Evolutionary conservation across 2,888 invertebrate genomes (phyloP), one percentile per base, ranked within the genome.

Genomic region (Alviniconcha strummeri): DNA sequence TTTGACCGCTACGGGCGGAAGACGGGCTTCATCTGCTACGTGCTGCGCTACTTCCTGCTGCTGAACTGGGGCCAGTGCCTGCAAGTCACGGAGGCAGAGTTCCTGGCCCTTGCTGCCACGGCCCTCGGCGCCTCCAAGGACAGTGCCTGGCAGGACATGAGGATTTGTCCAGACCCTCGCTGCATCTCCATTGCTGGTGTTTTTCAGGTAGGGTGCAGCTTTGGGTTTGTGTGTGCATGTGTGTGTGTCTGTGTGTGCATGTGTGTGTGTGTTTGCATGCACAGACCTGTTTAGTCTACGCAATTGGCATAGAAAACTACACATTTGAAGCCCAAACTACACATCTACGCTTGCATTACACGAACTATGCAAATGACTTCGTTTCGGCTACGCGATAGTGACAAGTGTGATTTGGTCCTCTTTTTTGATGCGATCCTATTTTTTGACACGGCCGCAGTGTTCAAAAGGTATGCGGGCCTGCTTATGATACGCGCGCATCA

Each of bases 151-250:
- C 91, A 90, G 84, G 64, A 80, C 7, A 84, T 92, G 17, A 74
- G 84, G 7, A 81, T 93, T 11, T 83, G 87, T 13, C 93, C 93
- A 0, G 89, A 89, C 5, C 86, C 88, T 0, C 85, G 93, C 71
- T 91, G 91, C 88, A 88, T 92, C 17, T 91, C 92, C 64, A 88
- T 93, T 54, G 90, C 89, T 17, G 91, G 89, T 87, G 92, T 92
- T 91, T 91, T 91, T 80, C 91, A 91, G 91, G 93, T 93, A 82
- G 83, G 82, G 71, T 4, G 75, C 55, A 2, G 5, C 36, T 64
- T 9, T 64, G 9, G 64, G 9, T 15, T 64, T 64, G 64, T 64
- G 9, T 64, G 11, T 64, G 9, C n/a, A 54, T 69, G 54, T 56
- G 56, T 71, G n/a, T 81, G 2, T 69, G 55, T 71, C 9, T 82